Evolutionary conservation across 2,797 vertebrate genomes (phyloP), one percentile per base, ranked within the genome.

Genomic region (Chaetodon trifasciatus): DNA sequence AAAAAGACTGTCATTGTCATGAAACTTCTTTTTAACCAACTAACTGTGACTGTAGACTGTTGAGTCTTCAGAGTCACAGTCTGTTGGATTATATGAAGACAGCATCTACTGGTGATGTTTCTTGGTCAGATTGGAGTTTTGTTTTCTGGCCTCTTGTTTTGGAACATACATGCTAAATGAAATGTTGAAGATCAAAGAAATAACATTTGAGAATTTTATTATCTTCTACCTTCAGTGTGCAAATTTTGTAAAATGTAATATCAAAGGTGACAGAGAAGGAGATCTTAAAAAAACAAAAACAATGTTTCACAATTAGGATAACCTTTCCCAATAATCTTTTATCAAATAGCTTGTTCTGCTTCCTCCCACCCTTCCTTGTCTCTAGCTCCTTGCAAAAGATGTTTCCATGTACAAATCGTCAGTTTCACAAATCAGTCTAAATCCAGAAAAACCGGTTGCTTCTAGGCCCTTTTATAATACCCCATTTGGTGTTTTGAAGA

Each of bases 401-500:
- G 67, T 42, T 79, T 88, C 76, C 73, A 69, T 74, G 61, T 73
- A 68, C 72, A 90, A 94, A 92, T 91, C 44, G 87, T 92, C 89
- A 78, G 78, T 93, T 94, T 91, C 52, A 47, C 42, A 87, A 92
- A 85, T 93, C 86, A 93, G 82, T 86, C 35, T 35, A 65, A 78
- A 70, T 72, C 70, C 53, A 78, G 58, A 82, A 71, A 84, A 86
- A 79, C 83, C 60, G 49, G 57, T 84, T 88, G 76, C 88, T 90
- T 60, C 80, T 46, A 46, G 77, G 53, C 67, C 88, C 83, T 89
- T 80, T 84, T 79, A 82, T 93, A 93, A 90, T 78, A 66, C 70
- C 79, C 87, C 85, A 85, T 95, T 95, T 92, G 79, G 55, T 13
- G 80, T 90, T 91, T 94, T 89, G 80, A 86, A 81, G 68, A 82